These are phyloP conservation scores for Serrognathus titanus DNA, from an alignment of 2,888 invertebrate genomes.

Conservation along the genomic window DNA sequence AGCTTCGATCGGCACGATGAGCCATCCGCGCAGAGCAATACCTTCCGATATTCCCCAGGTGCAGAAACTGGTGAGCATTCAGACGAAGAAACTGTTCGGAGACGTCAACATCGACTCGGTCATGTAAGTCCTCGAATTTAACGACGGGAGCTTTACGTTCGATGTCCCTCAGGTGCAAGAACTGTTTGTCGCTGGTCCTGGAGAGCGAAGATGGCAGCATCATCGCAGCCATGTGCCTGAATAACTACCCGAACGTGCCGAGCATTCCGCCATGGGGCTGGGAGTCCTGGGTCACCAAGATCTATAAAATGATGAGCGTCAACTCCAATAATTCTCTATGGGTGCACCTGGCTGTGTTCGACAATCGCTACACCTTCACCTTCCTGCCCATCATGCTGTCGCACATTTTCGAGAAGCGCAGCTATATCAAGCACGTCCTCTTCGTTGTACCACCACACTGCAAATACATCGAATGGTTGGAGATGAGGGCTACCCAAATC, in stretches of 20 bases:
- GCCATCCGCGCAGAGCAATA: slow-evolving; percentile 22
- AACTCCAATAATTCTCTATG: slow-evolving; percentile 58
- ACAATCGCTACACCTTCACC: slow-evolving; percentile 43
- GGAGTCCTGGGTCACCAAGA: slow-evolving; percentile 56
- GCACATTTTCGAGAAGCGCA: slow-evolving; percentile 54
- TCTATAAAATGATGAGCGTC: slow-evolving; percentile 52
- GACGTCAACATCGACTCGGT: slow-evolving; percentile 32
- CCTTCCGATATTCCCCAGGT: slow-evolving; percentile 35
- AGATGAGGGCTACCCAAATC: slow-evolving; percentile 36
- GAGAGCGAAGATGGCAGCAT: slow-evolving; percentile 32
- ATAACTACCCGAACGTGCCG: slow-evolving; percentile 56
- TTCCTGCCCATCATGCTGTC: slow-evolving; percentile 46
- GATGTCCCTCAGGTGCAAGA: slow-evolving; percentile 36
- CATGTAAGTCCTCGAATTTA: slow-evolving; percentile 31
- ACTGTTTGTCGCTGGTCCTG: slow-evolving; percentile 47
- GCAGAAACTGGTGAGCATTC: slow-evolving; percentile 28
- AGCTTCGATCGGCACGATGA: neutral
- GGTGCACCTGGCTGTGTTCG: slow-evolving; percentile 59
- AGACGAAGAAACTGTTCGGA: slow-evolving; percentile 40
- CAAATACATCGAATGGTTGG: slow-evolving; percentile 35
- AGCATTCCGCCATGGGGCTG: slow-evolving; percentile 56
- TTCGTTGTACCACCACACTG: slow-evolving; percentile 53
- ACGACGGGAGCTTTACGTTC: no score
- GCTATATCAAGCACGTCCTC: slow-evolving; percentile 51
- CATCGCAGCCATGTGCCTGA: slow-evolving; percentile 42